These are phyloP conservation scores for Brachylomia viminalis DNA, from an alignment of 2,888 invertebrate species.

Conservation along the genomic window DNA sequence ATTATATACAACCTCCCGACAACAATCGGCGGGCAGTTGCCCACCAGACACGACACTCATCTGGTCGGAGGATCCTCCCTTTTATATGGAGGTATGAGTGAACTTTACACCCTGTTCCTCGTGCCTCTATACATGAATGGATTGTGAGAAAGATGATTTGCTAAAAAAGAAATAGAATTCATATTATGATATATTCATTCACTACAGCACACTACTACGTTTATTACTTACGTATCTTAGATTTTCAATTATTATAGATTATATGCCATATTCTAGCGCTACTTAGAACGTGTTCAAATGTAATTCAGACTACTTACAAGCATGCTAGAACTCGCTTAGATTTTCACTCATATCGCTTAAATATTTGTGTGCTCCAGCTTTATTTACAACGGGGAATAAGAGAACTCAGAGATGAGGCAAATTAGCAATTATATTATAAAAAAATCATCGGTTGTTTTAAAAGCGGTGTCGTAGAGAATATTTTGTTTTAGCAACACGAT, in stretches of 20 bases:
- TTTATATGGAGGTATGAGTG: too few species aligned
- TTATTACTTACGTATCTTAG: too few species aligned
- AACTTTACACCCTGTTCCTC: too few species aligned
- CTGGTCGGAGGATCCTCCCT: too few species aligned
- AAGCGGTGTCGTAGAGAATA: slow-evolving; percentile 76
- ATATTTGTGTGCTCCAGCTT: not conserved
- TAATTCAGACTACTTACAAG: too few species aligned
- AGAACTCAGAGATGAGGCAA: slow-evolving; percentile 76
- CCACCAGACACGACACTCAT: too few species aligned
- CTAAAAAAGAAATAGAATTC: too few species aligned
- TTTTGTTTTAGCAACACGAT: slow-evolving; percentile 78
- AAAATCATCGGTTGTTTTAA: slow-evolving; percentile 81
- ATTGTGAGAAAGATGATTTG: not conserved
- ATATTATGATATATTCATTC: too few species aligned
- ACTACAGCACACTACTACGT: too few species aligned
- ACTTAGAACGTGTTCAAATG: not conserved
- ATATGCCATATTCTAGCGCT: not conserved
- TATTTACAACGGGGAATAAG: slow-evolving; percentile 70
- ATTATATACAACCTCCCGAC: too few species aligned
- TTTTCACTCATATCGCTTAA: not conserved
- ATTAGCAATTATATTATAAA: slow-evolving; percentile 89
- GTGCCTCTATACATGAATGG: too few species aligned
- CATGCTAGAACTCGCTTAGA: not conserved
- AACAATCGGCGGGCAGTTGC: too few species aligned
- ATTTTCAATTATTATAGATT: not conserved